Base-by-base conservation (phyloP, 2,797 vertebrate species). In the Heliangelus exortis region DNA sequence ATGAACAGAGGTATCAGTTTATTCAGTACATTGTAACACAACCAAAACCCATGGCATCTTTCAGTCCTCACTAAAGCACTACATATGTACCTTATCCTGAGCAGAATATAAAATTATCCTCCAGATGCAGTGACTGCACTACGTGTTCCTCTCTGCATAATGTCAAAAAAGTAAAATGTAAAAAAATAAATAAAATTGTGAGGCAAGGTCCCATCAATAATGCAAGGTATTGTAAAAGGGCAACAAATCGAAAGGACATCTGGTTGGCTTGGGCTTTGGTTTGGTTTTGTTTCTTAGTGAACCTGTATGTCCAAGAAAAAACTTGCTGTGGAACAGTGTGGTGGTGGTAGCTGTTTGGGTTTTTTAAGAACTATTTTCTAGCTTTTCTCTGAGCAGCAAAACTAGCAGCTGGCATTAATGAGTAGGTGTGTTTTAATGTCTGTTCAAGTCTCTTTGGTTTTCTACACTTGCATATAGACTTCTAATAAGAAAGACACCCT, bases 231-330 rank as follows among this genome's bases (percentile, higher is more conserved):
- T 96, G 79, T 95, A 95, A 95, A 92, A 94, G 45, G n/a, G 47
- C 57, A 50, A 61, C 96, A 95, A 97, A 96, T 85, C 85, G 88
- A 92, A 71, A 93, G 71, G 87, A 73, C 87, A 85, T 81, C 74
- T 74, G 84, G 92, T 95, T 96, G 96, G 67, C 93, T 95, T 94
- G 94, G 88, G 96, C 94, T 95, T 95, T 87, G 61, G 84, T 55
- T 92, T 87, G 93, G 82, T 93, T 92, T 88, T 92, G 66, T 88
- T 96, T 93, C 84, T 95, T 90, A 25, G 0, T 86, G 84, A 93
- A 84, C 19, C 15, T 75, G 53, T 95, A 95, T 96, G 85, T 94
- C 89, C 90, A 93, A 90, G 81, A 92, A 81, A 94, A 89, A n/a
- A 48, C 71, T 83, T 82, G 57, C 91, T 65, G 66, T 94, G 90